Conservation (phyloP, 2,797 vertebrate genomes). For the Acipenser oxyrinchus region DNA sequence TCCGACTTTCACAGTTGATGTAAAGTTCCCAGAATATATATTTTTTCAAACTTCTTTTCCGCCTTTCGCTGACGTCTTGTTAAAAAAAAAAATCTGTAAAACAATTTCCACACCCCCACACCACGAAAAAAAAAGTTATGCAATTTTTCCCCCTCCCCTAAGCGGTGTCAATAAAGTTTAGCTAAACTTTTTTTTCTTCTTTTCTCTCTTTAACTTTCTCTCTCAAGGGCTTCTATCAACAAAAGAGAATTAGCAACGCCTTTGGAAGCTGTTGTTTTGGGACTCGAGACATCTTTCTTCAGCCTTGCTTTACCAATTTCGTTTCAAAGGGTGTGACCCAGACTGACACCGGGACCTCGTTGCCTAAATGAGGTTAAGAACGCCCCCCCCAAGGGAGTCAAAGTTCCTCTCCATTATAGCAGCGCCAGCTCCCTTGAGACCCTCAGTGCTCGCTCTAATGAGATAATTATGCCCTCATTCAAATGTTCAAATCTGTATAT, state of each 20-base stretch:
- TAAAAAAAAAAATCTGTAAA: constrained; percentile 26
- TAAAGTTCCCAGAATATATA: background rate
- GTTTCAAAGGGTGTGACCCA: constrained; percentile 20
- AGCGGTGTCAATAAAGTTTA: constrained; percentile 8
- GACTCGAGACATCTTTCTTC: constrained; percentile 11
- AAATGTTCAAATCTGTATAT: constrained; percentile 10
- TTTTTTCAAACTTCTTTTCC: constrained; percentile 21
- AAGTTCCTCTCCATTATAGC: constrained; percentile 11
- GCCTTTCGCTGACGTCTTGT: constrained; percentile 36
- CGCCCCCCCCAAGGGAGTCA: constrained; percentile 7
- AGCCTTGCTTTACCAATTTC: constrained; percentile 13
- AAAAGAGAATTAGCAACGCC: constrained; percentile 27
- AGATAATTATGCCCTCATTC: constrained; percentile 32
- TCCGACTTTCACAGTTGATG: constrained; percentile 9
- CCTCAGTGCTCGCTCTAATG: constrained; percentile 36
- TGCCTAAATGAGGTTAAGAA: background rate
- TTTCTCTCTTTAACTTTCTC: constrained; percentile 6
- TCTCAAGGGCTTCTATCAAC: constrained; percentile 31
- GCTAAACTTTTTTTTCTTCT: background rate
- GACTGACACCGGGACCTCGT: constrained; percentile 8
- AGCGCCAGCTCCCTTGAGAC: constrained; percentile 29
- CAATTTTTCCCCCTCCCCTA: constrained; percentile 14
- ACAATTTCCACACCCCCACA: constrained; percentile 29
- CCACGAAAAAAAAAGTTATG: constrained; percentile 11
- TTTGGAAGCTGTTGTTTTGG: constrained; percentile 13